These are phyloP conservation scores for Machaerirhynchus nigripectus DNA, from an alignment of 2,113 vertebrate species.

Conservation along the genomic window DNA sequence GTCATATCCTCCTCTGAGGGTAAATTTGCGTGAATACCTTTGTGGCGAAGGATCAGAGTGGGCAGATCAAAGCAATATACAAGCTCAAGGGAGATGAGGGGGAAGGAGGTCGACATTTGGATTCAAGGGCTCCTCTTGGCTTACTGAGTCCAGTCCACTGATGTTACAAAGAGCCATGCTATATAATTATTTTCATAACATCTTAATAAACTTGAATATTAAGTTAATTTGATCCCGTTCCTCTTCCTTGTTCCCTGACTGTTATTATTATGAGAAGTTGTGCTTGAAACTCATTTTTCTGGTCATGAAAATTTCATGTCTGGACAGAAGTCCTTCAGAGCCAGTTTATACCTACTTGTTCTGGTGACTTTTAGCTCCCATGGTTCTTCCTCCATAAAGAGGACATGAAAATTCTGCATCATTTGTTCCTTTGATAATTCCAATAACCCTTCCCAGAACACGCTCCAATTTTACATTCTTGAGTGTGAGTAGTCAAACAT, in stretches of 20 bases:
- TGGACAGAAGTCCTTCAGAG: background rate
- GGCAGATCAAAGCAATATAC: conserved; percentile 43
- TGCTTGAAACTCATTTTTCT: background rate
- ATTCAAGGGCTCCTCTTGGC: conserved; percentile 1
- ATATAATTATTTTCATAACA: conserved; percentile 10
- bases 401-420: background rate
- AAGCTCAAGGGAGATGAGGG: conserved; percentile 16
- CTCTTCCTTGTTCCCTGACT: background rate
- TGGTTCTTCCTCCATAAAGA: background rate
- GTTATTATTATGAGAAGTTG: background rate
- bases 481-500: background rate
- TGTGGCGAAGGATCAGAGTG: conserved; percentile 50
- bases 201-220: conserved; percentile 7
- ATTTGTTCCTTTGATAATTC: background rate
- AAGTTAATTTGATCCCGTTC: conserved; percentile 1
- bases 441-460: background rate
- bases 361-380: background rate
- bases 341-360: background rate
- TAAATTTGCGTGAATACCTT: conserved; percentile 56
- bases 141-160: background rate
- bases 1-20: conserved; percentile 58
- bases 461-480: background rate
- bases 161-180: background rate
- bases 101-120: background rate
- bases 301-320: background rate